Conservation (phyloP, 1,140 invertebrate species). For the Zophobas morio region DNA sequence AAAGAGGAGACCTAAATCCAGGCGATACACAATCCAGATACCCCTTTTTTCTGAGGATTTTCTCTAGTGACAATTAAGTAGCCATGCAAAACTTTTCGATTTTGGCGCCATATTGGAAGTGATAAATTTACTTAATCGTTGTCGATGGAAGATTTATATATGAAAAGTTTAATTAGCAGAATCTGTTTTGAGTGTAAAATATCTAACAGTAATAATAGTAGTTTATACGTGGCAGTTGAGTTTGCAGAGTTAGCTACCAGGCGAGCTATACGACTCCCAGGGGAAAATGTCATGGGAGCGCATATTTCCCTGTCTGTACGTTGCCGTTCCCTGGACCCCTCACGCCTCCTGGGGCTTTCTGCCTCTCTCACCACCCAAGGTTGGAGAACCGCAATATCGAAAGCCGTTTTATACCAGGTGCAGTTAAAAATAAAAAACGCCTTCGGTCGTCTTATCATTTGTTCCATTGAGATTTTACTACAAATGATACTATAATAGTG, state of each 20-base stretch:
- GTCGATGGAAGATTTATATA: constrained; percentile 8
- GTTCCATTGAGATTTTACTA: constrained; percentile 14
- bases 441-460: constrained; percentile 7
- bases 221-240: constrained; percentile 60
- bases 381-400: constrained; percentile 45
- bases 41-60: too few relatives aligned
- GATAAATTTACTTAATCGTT: not conserved
- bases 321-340: constrained; percentile 55
- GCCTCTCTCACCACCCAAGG: constrained; percentile 51
- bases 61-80: too few relatives aligned
- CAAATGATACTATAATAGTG: constrained; percentile 12
- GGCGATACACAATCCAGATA: too few relatives aligned
- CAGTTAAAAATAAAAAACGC: constrained; percentile 5
- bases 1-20: too few relatives aligned
- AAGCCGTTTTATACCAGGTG: constrained; percentile 1
- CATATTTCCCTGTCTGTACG: constrained; percentile 63
- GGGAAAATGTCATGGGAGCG: constrained; percentile 62
- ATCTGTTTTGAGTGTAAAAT: constrained; percentile 55
- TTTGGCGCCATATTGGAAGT: not conserved
- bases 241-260: constrained; percentile 57
- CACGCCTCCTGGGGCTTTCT: constrained; percentile 51
- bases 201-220: constrained; percentile 61
- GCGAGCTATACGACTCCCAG: constrained; percentile 62
- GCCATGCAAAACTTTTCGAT: too few relatives aligned
- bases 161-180: constrained; percentile 44